phyloP scores from a whole-genome alignment of 2,888 invertebrate genomes.

The Leptopilina drosophilae region DNA sequence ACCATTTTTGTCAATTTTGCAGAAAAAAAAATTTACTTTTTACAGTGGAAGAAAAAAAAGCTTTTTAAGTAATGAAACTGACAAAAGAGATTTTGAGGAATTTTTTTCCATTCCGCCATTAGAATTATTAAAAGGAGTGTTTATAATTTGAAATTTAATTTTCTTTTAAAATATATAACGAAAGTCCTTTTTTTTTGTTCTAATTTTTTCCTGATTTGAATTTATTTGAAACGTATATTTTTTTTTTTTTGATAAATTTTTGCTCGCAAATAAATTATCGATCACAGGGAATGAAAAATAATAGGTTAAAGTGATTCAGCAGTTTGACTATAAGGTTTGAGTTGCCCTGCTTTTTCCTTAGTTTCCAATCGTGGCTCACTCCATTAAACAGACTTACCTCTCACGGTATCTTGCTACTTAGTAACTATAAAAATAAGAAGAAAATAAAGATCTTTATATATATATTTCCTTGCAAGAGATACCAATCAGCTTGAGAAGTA shows the following conservation, averaged over 20 bases:
- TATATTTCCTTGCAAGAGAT: conserved; percentile 1
- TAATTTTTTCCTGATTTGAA: background rate
- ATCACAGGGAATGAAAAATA: conserved; percentile 5
- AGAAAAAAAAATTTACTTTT: too few relatives aligned
- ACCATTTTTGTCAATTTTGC: background rate
- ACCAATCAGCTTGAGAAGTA: background rate
- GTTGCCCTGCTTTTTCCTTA: background rate
- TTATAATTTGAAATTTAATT: too few relatives aligned
- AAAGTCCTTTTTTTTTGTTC: too few relatives aligned
- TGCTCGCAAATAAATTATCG: conserved; percentile 13
- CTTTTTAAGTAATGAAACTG: background rate
- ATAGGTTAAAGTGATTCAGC: conserved; percentile 22
- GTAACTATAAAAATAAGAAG: conserved; percentile 9
- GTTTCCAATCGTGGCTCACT: conserved; percentile 32
- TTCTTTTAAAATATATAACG: too few relatives aligned
- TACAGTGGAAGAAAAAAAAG: background rate
- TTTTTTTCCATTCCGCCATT: background rate
- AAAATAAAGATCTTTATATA: conserved; percentile 18
- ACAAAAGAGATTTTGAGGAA: background rate
- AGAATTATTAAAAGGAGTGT: too few relatives aligned
- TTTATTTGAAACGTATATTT: background rate
- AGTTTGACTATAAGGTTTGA: conserved; percentile 7
- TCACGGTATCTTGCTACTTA: conserved; percentile 16
- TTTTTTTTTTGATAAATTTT: background rate
- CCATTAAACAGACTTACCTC: conserved; percentile 30